Conservation (phyloP, 1,140 invertebrate genomes). For the Cotesia chilonis region DNA sequence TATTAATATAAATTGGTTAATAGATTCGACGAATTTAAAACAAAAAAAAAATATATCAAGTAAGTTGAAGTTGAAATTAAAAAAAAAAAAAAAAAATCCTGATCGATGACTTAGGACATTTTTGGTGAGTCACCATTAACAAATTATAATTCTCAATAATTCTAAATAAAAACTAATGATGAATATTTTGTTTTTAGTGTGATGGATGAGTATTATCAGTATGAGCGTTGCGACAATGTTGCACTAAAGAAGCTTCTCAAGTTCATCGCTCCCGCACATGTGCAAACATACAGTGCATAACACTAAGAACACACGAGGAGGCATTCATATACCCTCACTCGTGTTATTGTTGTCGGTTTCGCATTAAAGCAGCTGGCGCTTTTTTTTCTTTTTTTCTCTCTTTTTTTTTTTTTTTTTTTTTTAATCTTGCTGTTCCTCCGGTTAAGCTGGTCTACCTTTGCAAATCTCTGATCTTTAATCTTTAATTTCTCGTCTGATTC, state of each 20-base stretch:
- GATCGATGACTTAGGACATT: too few species aligned
- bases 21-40: too few species aligned
- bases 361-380: conserved; percentile 47
- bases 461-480: not conserved
- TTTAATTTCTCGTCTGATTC: too few species aligned
- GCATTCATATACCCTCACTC: conserved; percentile 48
- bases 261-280: conserved; percentile 61
- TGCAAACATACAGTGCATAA: conserved; percentile 50
- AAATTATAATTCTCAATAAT: too few species aligned
- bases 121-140: too few species aligned
- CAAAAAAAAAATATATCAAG: too few species aligned
- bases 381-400: conserved; percentile 37
- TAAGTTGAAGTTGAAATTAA: too few species aligned
- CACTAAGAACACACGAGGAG: conserved; percentile 36
- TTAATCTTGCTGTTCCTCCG: not conserved
- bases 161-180: too few species aligned
- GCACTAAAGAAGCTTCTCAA: conserved; percentile 42
- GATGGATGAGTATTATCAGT: not conserved
- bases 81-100: too few species aligned
- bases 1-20: too few species aligned
- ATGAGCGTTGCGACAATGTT: conserved; percentile 28
- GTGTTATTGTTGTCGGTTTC: conserved; percentile 52
- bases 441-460: not conserved
- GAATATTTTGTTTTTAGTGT: too few species aligned
- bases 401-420: conserved; percentile 36